phyloP scores from a whole-genome alignment of 64 coral and sea anemone genomes.

The Actinia equina region DNA sequence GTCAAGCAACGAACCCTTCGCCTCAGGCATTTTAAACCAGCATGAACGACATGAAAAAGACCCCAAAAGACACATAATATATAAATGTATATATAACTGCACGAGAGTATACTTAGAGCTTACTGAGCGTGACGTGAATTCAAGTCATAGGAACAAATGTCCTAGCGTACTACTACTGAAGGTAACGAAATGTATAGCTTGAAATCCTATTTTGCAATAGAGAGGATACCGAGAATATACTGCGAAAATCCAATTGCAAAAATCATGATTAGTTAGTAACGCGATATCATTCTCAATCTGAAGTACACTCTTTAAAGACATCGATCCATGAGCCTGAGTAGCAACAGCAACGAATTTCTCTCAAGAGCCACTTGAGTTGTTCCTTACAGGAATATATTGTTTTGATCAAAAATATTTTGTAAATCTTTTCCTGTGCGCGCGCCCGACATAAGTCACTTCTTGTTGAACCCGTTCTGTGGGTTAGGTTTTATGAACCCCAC shows the following conservation, averaged over 20 bases:
- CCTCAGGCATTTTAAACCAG: neutral
- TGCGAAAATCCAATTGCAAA: too few relatives aligned
- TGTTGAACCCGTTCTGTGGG: neutral
- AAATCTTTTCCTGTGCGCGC: neutral
- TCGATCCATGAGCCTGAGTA: neutral
- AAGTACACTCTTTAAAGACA: conserved; percentile 6
- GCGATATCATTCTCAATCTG: neutral
- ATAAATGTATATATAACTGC: neutral
- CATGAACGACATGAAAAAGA: neutral
- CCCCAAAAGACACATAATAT: neutral
- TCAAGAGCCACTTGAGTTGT: neutral
- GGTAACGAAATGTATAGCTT: neutral
- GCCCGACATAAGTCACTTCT: neutral
- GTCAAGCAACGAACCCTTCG: neutral
- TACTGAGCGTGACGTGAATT: neutral
- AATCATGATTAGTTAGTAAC: neutral
- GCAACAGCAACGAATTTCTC: neutral
- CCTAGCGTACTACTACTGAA: neutral
- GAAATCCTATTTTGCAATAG: neutral
- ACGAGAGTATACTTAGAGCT: neutral
- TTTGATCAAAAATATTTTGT: conserved; percentile 3
- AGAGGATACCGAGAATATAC: neutral
- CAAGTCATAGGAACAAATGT: neutral
- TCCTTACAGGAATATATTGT: neutral
- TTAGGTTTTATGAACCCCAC: neutral